Base-by-base conservation (phyloP, 1,140 invertebrate species). In the Drosophila nebulosa region DNA sequence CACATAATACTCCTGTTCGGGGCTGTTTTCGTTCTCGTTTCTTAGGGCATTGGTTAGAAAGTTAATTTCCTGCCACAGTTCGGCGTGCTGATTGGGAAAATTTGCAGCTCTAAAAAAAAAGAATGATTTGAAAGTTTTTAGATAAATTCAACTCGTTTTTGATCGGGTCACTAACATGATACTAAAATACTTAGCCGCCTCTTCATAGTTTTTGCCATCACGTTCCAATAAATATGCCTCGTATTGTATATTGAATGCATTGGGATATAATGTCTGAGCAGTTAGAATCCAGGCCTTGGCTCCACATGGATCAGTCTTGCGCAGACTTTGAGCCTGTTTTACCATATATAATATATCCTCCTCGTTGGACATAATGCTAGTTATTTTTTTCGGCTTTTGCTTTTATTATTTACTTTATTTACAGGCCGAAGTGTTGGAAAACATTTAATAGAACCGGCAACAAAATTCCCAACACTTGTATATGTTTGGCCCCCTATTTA, bases 231-330 rank as follows among this genome's bases (percentile, higher is more conserved):
- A 91, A 85, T 97, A 97, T 0, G 96, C 95, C 93, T 97, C 96
- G 91, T 96, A 95, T 93, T 97, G 96, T 50, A 98, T 95, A 79
- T 94, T 95, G 83, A 97, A 97, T 90, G 96, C 97, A 30, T 95
- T 94, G 0, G 97, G 96, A 93, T 95, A 97, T 64, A 98, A 93
- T 6, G 96, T 96, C 93, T 96, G 96, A 0, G 97, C 97, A 6
- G 96, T 97, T n/a, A 98, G 94, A 92, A 97, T 95, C 97, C 97
- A 98, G 18, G 96, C 95, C 93, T 97, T 97, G 1, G 96, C 96
- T 30, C 95, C 94, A 91, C 94, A 94, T 65, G 95, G 94, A 91
- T 97, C 96, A 30, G 89, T 92, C 61, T 88, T 83, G 2, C 84
- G 69, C 6, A 89, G 26, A 10, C 42, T 74, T 69, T 88, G 79